Conservation (phyloP, 2,888 invertebrate species). For the Mythimna pallens region DNA sequence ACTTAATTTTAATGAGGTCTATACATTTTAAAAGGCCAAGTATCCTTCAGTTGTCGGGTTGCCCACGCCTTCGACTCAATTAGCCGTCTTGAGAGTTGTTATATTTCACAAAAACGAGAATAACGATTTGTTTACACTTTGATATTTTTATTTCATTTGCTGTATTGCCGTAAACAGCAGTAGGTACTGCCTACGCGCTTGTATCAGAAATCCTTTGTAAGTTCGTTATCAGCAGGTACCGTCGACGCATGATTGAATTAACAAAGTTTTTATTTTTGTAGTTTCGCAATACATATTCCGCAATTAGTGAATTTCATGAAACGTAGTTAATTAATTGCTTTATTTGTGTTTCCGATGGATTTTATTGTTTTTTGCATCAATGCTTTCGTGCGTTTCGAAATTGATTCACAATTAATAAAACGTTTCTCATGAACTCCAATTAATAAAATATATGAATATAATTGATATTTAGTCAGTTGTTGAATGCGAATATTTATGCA, state of each 20-base stretch:
- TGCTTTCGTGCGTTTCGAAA: conserved; percentile 14
- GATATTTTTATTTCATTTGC: conserved; percentile 70
- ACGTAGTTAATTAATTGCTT: conserved; percentile 6
- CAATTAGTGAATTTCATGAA: conserved; percentile 13
- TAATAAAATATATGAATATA: conserved; percentile 2
- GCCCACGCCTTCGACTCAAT: conserved; percentile 68
- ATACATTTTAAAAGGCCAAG: conserved; percentile 51
- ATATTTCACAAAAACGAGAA: conserved; percentile 71
- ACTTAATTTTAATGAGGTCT: conserved; percentile 62
- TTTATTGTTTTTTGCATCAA: conserved; percentile 18
- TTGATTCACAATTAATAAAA: conserved; percentile 2
- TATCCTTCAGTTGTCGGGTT: conserved; percentile 72
- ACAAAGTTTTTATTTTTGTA: background rate
- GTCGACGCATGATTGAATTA: background rate
- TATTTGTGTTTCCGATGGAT: conserved; percentile 3
- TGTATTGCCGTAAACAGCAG: conserved; percentile 46
- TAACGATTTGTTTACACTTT: conserved; percentile 78
- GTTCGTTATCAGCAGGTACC: conserved; percentile 21
- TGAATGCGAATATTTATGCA: background rate
- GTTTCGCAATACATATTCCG: conserved; percentile 1
- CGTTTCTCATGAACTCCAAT: background rate
- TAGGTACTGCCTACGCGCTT: conserved; percentile 47
- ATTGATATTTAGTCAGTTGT: background rate
- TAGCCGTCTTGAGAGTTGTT: conserved; percentile 67
- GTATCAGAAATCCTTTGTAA: conserved; percentile 13